These are phyloP conservation scores for Rhagonycha fulva DNA, from an alignment of 2,888 invertebrate species.

Conservation along the genomic window DNA sequence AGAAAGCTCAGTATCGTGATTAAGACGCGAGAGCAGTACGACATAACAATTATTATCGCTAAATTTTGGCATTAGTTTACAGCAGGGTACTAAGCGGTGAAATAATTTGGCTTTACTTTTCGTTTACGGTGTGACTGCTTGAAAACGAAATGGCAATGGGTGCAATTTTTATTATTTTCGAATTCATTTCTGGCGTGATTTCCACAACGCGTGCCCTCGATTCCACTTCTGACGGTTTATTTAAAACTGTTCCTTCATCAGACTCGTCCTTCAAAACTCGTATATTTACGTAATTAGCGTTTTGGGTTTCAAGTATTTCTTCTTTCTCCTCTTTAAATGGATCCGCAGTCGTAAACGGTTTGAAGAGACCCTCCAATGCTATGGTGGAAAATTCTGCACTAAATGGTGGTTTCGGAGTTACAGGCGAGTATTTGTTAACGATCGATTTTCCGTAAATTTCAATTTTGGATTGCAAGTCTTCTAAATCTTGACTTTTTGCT, in stretches of 20 bases:
- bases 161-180: constrained; percentile 50
- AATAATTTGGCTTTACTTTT: not conserved
- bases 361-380: constrained; percentile 69
- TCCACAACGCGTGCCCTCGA: constrained; percentile 52
- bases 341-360: constrained; percentile 56
- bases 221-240: not conserved
- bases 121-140: constrained; percentile 6
- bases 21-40: not conserved
- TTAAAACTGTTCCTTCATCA: not conserved
- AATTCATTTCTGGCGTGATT: constrained; percentile 44
- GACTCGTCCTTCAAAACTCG: constrained; percentile 46
- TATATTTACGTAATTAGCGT: constrained; percentile 50
- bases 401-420: constrained; percentile 40
- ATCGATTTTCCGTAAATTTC: constrained; percentile 49
- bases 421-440: constrained; percentile 49
- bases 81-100: not conserved
- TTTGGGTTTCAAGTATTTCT: constrained; percentile 50
- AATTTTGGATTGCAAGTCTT: constrained; percentile 45
- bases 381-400: constrained; percentile 67
- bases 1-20: not conserved
- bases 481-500: constrained; percentile 40
- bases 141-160: constrained; percentile 45
- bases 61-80: too few relatives aligned
- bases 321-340: constrained; percentile 39
- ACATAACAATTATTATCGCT: too few relatives aligned